These are phyloP conservation scores for Chondrilla cf. caribensis DNA, from an alignment of 37 sponge, comb jelly and placozoan genomes.

Conservation along the genomic window DNA sequence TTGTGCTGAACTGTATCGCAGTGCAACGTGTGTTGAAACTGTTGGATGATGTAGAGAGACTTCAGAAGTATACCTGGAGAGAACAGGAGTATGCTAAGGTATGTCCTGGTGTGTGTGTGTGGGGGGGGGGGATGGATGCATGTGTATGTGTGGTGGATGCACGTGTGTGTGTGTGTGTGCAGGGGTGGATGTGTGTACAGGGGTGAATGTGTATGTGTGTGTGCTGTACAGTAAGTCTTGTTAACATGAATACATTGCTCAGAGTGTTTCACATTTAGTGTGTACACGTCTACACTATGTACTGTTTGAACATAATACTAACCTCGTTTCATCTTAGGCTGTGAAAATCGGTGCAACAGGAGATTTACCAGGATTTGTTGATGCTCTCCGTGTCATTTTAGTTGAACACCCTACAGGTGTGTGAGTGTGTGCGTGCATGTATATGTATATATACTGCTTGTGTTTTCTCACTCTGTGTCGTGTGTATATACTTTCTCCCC, in stretches of 20 bases:
- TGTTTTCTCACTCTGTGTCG: background rate
- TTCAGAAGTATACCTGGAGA: background rate
- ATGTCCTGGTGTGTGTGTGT: background rate
- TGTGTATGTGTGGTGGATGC: constrained; percentile 5
- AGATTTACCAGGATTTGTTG: constrained; percentile 26
- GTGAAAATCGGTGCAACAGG: constrained; percentile 14
- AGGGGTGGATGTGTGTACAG: constrained; percentile 22
- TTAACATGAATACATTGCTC: no score
- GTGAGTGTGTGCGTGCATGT: background rate
- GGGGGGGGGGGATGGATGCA: no score
- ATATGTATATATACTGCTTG: background rate
- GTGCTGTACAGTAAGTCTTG: background rate
- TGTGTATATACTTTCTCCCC: no score
- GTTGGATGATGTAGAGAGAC: background rate
- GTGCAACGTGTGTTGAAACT: background rate
- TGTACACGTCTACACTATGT: no score
- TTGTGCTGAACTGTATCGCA: no score
- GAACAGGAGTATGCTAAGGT: constrained; percentile 14
- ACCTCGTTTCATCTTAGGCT: background rate
- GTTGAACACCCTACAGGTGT: constrained; percentile 29
- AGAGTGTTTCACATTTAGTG: no score
- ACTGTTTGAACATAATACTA: no score
- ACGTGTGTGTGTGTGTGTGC: constrained; percentile 29
- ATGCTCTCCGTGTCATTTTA: constrained; percentile 32
- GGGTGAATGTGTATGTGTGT: constrained; percentile 30